Evolutionary conservation across 2,797 vertebrate genomes (phyloP), one percentile per base, ranked within the genome.

Genomic region (Ambastaia sidthimunki): DNA sequence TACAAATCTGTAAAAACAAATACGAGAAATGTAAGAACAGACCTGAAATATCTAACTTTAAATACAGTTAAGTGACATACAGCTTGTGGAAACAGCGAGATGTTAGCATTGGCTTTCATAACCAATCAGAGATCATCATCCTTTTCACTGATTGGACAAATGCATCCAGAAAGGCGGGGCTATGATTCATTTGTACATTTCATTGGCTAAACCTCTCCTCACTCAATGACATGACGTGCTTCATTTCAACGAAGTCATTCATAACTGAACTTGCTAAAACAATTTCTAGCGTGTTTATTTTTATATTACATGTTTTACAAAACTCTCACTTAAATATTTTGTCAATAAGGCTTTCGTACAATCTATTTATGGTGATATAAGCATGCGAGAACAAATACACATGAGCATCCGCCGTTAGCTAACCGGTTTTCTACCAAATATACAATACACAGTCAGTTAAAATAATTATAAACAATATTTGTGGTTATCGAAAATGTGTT

Each of bases 1-100:
- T 62, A 74, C 19, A 78, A 67, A 86, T 81, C 93, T 93, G 82
- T 13, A 62, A 69, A 81, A 57, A 3, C 82, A 1, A 80, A 50
- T 0, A 47, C 2, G 0, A 31, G 3, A 15, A 2, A 9, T 1
- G 31, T 18, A 28, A 34, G 37, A 47, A 67, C 28, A 71, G 28
- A n/a, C 1, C 6, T 41, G 0, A 7, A 52, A 15, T 0, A 6
- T 3, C 3, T 1, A 63, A 28, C 28, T 15, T 44, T 19, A 52
- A 71, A 37, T 23, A 9, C 16, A 78, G 12, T 4, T 6, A 78
- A 50, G 25, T 34, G 10, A 28, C 54, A 34, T 18, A 15, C 2
- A n/a, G 28, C 21, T 71, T 63, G 13, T 34, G 25, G 4, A 12
- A 28, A 44, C 15, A 1, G 41, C 10, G 67, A n/a, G n/a, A 60